Evolutionary conservation across 1,140 invertebrate genomes (phyloP).

Genomic region (Sinonovacula constricta): DNA sequence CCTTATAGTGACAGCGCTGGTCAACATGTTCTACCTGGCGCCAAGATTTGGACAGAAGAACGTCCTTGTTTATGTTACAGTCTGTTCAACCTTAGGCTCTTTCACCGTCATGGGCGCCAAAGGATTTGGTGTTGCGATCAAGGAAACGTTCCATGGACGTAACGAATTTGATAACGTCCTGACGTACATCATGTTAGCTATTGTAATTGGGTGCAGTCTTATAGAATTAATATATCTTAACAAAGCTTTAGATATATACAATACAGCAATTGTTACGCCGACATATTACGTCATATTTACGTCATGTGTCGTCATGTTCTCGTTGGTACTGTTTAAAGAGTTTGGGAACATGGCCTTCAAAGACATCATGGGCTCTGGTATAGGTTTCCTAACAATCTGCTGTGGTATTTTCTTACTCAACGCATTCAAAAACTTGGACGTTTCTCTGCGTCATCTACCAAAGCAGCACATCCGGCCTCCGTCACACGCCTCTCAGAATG

Average conservation of each 20-base stretch:
- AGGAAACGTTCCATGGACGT: slow-evolving; percentile 85
- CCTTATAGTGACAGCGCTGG: slow-evolving; percentile 84
- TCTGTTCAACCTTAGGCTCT: slow-evolving; percentile 95
- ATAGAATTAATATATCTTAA: slow-evolving; percentile 98
- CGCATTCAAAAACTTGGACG: slow-evolving; percentile 91
- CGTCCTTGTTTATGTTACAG: slow-evolving; percentile 90
- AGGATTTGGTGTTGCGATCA: slow-evolving; percentile 93
- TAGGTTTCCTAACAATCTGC: slow-evolving; percentile 94
- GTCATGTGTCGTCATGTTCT: slow-evolving; percentile 93
- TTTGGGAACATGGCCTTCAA: slow-evolving; percentile 87
- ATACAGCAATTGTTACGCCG: slow-evolving; percentile 96
- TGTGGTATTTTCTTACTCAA: slow-evolving; percentile 94
- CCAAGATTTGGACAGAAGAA: slow-evolving; percentile 89
- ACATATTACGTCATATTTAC: slow-evolving; percentile 99
- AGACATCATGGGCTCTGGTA: slow-evolving; percentile 91
- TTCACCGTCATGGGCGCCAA: slow-evolving; percentile 97
- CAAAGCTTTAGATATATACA: slow-evolving; percentile 92
- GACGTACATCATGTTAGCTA: slow-evolving; percentile 88
- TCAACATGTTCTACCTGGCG: slow-evolving; percentile 81
- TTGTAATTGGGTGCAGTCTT: slow-evolving; percentile 85
- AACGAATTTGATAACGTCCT: slow-evolving; percentile 81
- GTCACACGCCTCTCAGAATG: slow-evolving; percentile 40
- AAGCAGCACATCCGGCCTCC: slow-evolving; percentile 48
- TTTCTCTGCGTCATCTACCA: slow-evolving; percentile 82
- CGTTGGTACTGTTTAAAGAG: slow-evolving; percentile 84